These are phyloP conservation scores for Thalassoma bifasciatum DNA, from an alignment of 2,113 vertebrate genomes.

Conservation along the genomic window DNA sequence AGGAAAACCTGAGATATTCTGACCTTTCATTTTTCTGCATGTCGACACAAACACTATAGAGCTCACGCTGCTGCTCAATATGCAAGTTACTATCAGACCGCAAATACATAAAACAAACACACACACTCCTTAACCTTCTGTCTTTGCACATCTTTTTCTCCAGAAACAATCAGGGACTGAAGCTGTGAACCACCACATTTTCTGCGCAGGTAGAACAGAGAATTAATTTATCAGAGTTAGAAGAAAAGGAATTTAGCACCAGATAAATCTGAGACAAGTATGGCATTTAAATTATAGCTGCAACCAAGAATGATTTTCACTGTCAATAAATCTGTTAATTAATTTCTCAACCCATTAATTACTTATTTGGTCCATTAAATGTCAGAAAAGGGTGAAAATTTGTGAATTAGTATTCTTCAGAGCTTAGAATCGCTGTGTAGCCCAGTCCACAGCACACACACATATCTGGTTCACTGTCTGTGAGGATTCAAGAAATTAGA, in stretches of 20 bases:
- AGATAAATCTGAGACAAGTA: conserved; percentile 2
- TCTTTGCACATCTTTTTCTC: conserved; percentile 19
- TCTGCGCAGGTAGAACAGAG: neutral
- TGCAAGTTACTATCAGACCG: conserved; percentile 36
- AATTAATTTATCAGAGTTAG: neutral
- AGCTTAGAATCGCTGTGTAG: no score
- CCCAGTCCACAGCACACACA: no score
- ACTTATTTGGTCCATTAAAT: neutral
- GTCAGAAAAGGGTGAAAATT: no score
- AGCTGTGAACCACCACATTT: neutral
- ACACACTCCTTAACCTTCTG: conserved; percentile 40
- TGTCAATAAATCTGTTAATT: neutral
- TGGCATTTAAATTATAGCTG: neutral
- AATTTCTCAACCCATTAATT: neutral
- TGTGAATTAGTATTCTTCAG: no score
- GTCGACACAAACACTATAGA: conserved; percentile 53
- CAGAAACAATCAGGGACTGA: conserved; percentile 21
- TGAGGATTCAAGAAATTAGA: no score
- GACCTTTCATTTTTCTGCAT: conserved; percentile 65
- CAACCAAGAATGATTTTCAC: no score
- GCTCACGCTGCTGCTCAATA: conserved; percentile 43
- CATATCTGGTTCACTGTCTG: no score
- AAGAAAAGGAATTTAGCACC: neutral
- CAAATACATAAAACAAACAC: conserved; percentile 32
- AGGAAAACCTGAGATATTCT: conserved; percentile 41